These are phyloP conservation scores for Acanthurus lineatus DNA, from an alignment of 2,797 vertebrate genomes.

Conservation along the genomic window DNA sequence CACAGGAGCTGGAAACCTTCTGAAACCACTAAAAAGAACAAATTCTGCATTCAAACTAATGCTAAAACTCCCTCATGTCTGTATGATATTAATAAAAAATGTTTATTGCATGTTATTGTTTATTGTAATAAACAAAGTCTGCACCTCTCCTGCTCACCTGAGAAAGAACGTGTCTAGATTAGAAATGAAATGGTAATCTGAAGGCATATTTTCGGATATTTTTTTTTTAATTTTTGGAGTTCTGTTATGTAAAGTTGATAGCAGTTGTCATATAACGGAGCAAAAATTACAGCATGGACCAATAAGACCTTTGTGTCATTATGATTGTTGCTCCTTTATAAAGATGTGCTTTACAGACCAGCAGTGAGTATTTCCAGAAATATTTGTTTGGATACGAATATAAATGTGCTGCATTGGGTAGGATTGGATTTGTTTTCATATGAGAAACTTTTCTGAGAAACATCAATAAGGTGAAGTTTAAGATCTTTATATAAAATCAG, in stretches of 20 bases:
- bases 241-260: background rate
- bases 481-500: background rate
- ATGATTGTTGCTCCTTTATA: background rate
- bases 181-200: background rate
- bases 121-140: background rate
- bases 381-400: background rate
- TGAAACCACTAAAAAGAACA: no score
- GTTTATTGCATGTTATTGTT: background rate
- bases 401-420: background rate
- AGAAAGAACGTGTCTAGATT: background rate
- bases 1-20: no score
- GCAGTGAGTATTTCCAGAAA: background rate
- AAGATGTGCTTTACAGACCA: background rate
- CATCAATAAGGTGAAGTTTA: background rate
- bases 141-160: background rate
- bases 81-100: background rate
- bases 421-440: background rate
- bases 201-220: no score
- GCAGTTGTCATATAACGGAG: background rate
- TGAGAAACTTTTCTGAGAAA: background rate
- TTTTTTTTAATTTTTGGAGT: background rate
- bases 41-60: background rate
- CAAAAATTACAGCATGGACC: background rate
- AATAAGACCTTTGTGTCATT: background rate
- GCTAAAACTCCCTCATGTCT: background rate